Percentiles rank a stretch among this genome's conserved stretches.
phyloP scores from a whole-genome alignment of 2,113 vertebrate species.

The Petrocephalus microphthalmus region DNA sequence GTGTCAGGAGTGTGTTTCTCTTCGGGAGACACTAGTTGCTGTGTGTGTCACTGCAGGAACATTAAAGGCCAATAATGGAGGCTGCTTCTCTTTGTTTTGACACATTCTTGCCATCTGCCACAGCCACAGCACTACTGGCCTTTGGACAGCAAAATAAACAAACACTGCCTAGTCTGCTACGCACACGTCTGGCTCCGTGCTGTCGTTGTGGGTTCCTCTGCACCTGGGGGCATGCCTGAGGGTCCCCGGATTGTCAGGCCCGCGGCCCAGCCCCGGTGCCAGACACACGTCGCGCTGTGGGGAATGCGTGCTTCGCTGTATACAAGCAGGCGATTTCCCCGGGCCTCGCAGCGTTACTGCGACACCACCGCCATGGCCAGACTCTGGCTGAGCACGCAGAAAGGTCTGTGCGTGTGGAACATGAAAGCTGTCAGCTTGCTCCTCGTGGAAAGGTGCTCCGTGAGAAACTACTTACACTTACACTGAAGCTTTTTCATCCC shows the following conservation, averaged over 20 bases:
- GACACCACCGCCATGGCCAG: too few relatives aligned
- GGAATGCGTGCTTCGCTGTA: neutral
- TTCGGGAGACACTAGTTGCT: neutral
- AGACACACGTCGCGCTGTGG: neutral
- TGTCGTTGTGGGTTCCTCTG: neutral
- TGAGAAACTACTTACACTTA: constrained; percentile 14
- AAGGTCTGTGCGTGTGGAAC: neutral
- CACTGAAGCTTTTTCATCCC: neutral
- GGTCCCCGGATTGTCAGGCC: neutral
- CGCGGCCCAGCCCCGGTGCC: neutral
- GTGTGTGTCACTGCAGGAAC: neutral
- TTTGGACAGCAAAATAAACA: neutral
- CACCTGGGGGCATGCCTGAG: neutral
- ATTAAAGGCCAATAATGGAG: neutral
- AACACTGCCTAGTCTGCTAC: neutral
- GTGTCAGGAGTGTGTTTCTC: neutral
- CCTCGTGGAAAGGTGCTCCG: constrained; percentile 1
- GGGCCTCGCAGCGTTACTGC: neutral
- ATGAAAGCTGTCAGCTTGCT: constrained; percentile 17
- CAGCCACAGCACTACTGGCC: neutral
- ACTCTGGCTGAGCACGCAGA: neutral
- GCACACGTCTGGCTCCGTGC: too few relatives aligned
- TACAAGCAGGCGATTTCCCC: neutral
- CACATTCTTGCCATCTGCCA: neutral
- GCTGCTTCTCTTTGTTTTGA: neutral